Evolutionary conservation across 2,888 invertebrate genomes (phyloP).

Genomic region (Trachelus stipa): DNA sequence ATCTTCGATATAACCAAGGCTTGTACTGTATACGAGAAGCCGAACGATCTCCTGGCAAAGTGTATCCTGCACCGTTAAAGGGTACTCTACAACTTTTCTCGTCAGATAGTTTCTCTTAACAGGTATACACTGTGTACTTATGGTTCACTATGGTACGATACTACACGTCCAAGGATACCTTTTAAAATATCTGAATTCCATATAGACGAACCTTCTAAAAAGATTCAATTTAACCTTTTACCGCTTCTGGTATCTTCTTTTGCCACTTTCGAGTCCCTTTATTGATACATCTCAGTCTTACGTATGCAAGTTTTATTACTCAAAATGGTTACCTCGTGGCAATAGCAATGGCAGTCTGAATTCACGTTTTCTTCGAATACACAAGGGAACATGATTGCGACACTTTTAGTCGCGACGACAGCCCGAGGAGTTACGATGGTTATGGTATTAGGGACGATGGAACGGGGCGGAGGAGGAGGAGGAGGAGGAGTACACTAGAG

Average conservation of each 20-base stretch:
- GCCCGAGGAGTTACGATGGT: not conserved
- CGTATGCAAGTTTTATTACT: not conserved
- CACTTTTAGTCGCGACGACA: not conserved
- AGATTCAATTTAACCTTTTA: not conserved
- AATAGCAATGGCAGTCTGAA: not conserved
- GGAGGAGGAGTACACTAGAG: not conserved
- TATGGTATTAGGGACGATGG: not conserved
- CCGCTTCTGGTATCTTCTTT: not conserved
- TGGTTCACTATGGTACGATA: not conserved
- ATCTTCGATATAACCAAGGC: not conserved
- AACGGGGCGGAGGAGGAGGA: too few relatives aligned
- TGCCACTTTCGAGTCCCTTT: not conserved
- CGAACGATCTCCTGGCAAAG: not conserved
- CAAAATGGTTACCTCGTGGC: not conserved
- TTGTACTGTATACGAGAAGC: not conserved
- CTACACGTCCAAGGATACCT: not conserved
- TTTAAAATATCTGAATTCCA: not conserved
- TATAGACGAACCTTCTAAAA: not conserved
- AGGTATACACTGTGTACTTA: not conserved
- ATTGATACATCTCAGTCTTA: not conserved
- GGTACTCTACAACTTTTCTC: not conserved
- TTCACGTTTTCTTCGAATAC: too few relatives aligned
- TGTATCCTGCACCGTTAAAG: not conserved
- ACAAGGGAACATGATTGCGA: too few relatives aligned
- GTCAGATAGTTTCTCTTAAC: not conserved